Percentiles rank a stretch among this genome's conserved stretches.
phyloP scores from a whole-genome alignment of 2,797 vertebrate genomes.

The Artibeus lituratus region DNA sequence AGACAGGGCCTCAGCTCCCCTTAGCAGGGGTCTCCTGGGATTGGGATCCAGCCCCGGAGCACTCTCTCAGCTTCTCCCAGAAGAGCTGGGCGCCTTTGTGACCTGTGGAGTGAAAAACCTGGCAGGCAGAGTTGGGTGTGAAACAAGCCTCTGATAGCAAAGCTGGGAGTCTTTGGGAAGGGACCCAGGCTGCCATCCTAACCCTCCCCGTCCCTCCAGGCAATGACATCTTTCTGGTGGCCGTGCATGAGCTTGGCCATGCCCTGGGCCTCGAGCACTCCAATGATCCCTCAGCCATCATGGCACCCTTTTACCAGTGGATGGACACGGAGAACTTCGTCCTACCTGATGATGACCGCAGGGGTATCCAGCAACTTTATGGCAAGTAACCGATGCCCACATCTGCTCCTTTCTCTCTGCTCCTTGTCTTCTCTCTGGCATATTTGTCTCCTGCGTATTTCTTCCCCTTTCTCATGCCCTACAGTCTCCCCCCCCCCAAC shows the following conservation, averaged over 20 bases:
- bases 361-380: conserved; percentile 92
- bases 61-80: neutral
- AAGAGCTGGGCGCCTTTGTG: neutral
- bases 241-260: conserved; percentile 93
- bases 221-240: conserved; percentile 94
- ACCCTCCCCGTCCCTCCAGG: conserved; percentile 77
- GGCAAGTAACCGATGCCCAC: conserved; percentile 66
- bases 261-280: conserved; percentile 94
- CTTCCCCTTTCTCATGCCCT: neutral
- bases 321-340: conserved; percentile 93
- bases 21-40: neutral
- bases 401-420: neutral
- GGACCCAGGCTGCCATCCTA: neutral
- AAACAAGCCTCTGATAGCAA: neutral
- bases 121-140: neutral
- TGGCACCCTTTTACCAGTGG: conserved; percentile 97
- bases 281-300: conserved; percentile 91
- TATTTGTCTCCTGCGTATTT: neutral
- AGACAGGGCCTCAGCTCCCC: neutral
- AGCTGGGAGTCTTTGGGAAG: neutral
- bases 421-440: neutral
- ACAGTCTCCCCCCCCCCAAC: neutral
- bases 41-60: neutral
- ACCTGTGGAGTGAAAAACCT: neutral
- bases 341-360: conserved; percentile 91